Percentiles rank a stretch among this genome's conserved stretches.
Conservation (phyloP, 1,140 invertebrate species). For the Dolichoris vasculosae region DNA sequence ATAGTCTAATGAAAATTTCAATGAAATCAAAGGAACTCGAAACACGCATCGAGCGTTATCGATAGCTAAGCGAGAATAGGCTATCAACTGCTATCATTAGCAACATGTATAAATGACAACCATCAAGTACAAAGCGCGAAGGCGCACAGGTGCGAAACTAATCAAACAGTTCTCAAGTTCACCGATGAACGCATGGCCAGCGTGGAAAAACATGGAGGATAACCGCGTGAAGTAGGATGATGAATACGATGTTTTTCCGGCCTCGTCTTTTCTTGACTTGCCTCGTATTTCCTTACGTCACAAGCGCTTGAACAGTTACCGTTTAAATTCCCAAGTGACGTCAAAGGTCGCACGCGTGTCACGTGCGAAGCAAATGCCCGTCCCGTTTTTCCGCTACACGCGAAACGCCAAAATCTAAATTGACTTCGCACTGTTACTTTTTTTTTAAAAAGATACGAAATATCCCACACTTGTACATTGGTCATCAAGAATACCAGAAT, state of each 20-base stretch:
- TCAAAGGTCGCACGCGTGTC: slow-evolving; percentile 20
- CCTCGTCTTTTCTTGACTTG: slow-evolving; percentile 8
- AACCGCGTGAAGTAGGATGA: background rate
- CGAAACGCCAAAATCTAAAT: background rate
- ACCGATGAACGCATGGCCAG: background rate
- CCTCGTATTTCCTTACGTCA: background rate
- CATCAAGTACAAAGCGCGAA: background rate
- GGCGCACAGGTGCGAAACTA: background rate
- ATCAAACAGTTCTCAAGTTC: slow-evolving; percentile 21
- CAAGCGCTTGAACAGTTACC: slow-evolving; percentile 9
- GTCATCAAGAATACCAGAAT: too few relatives aligned
- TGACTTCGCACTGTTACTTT: too few relatives aligned
- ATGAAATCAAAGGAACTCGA: too few relatives aligned
- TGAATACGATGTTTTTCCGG: slow-evolving; percentile 39
- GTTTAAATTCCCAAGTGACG: slow-evolving; percentile 41
- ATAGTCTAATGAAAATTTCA: too few relatives aligned
- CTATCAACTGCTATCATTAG: background rate
- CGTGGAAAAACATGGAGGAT: background rate
- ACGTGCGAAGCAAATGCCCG: background rate
- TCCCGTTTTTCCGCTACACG: background rate
- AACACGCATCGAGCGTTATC: background rate
- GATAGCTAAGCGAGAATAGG: background rate
- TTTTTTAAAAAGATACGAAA: too few relatives aligned
- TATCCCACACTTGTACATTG: too few relatives aligned
- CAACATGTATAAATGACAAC: background rate